Evolutionary conservation across 2,113 vertebrate species (phyloP).

Genomic region (Erpornis zantholeuca): DNA sequence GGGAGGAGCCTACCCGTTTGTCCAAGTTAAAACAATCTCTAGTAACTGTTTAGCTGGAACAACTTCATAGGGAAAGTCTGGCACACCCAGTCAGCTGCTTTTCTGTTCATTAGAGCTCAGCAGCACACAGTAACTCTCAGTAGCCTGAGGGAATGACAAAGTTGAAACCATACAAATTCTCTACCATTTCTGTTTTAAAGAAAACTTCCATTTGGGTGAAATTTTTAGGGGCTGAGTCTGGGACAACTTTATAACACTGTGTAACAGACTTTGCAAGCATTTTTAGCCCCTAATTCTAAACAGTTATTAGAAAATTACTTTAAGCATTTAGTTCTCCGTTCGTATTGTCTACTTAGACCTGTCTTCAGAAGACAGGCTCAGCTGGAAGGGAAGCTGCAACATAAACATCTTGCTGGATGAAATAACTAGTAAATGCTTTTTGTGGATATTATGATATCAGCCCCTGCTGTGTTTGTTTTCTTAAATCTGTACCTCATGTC

Average conservation of each 20-base stretch:
- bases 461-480: constrained; percentile 12
- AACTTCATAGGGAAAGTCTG: constrained; percentile 28
- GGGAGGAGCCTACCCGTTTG: constrained; percentile 17
- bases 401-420: constrained; percentile 6
- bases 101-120: background rate
- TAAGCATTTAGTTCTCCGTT: background rate
- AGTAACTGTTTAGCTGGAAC: constrained; percentile 34
- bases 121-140: background rate
- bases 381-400: constrained; percentile 29
- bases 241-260: background rate
- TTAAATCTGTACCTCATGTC: background rate
- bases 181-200: background rate
- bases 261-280: background rate
- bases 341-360: background rate
- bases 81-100: constrained; percentile 11
- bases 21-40: constrained; percentile 51
- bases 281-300: background rate
- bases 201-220: background rate
- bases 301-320: background rate
- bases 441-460: background rate
- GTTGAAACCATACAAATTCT: background rate
- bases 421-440: constrained; percentile 34
- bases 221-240: background rate
- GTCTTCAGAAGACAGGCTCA: background rate
- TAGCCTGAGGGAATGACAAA: background rate